Percentiles rank a stretch among this genome's conserved stretches.
phyloP scores from a whole-genome alignment of 2,888 invertebrate genomes.

The Chaitophorus viminalis region DNA sequence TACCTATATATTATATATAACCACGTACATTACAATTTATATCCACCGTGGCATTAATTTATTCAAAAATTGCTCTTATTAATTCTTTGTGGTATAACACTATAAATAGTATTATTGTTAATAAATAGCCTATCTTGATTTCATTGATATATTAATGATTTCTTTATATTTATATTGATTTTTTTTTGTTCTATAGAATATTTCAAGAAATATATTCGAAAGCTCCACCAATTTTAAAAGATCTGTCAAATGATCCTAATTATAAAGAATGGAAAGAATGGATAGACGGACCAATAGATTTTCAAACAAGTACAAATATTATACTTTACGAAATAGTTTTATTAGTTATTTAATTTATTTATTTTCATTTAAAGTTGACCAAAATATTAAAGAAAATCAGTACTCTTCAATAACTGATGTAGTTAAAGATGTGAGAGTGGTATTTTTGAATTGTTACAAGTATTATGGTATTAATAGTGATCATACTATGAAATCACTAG shows the following conservation, averaged over 20 bases:
- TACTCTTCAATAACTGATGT: conserved; percentile 69
- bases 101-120: too few species aligned
- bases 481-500: conserved; percentile 68
- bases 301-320: conserved; percentile 66
- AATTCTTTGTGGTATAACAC: too few species aligned
- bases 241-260: conserved; percentile 64
- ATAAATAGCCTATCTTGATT: too few species aligned
- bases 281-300: conserved; percentile 69
- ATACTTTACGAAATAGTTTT: conserved; percentile 14
- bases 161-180: background rate
- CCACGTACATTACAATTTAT: too few species aligned
- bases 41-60: too few species aligned
- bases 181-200: conserved; percentile 37
- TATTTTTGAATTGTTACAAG: conserved; percentile 70
- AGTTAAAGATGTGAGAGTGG: conserved; percentile 69
- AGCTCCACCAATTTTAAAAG: conserved; percentile 39
- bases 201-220: conserved; percentile 40
- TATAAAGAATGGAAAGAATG: conserved; percentile 69
- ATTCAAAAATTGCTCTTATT: too few species aligned
- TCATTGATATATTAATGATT: too few species aligned
- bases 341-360: background rate
- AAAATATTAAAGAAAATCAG: conserved; percentile 65
- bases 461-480: conserved; percentile 69
- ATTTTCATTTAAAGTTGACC: conserved; percentile 64
- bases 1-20: too few species aligned